Conservation (phyloP, 2,113 vertebrate genomes). For the Poeciliopsis retropinna region DNA sequence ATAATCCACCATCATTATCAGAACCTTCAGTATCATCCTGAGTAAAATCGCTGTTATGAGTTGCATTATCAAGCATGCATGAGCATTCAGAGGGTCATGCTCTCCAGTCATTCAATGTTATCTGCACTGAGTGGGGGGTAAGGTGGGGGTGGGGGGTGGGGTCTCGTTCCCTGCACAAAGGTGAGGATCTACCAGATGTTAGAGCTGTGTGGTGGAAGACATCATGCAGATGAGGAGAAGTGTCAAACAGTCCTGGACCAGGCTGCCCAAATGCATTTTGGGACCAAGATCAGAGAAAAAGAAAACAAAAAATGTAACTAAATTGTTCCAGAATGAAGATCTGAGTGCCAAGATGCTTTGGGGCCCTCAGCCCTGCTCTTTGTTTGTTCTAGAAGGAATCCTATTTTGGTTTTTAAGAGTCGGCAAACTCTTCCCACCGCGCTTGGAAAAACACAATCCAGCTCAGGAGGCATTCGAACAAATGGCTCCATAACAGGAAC, state of each 20-base stretch:
- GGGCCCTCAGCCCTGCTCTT: constrained; percentile 64
- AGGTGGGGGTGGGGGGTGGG: constrained; percentile 30
- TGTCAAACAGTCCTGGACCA: constrained; percentile 70
- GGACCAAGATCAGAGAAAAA: constrained; percentile 44
- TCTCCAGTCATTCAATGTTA: constrained; percentile 75
- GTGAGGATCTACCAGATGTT: constrained; percentile 62
- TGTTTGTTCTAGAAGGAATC: constrained; percentile 16
- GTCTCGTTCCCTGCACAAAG: constrained; percentile 51
- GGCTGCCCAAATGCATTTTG: constrained; percentile 62
- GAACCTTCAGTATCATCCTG: constrained; percentile 43
- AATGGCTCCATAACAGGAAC: constrained; percentile 20
- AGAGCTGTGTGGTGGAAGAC: constrained; percentile 58
- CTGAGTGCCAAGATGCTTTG: constrained; percentile 59
- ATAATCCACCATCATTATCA: constrained; percentile 4
- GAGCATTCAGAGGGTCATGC: constrained; percentile 81
- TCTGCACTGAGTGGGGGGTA: constrained; percentile 49
- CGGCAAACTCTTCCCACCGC: constrained; percentile 5
- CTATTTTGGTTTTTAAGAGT: background rate
- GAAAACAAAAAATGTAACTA: too few relatives aligned
- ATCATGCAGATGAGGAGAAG: constrained; percentile 78
- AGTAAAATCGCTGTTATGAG: constrained; percentile 56
- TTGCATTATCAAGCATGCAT: constrained; percentile 79
- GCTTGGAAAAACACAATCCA: background rate
- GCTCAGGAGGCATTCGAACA: background rate
- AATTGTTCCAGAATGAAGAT: constrained; percentile 28